Base-by-base conservation (phyloP, 2,113 vertebrate species). In the Orycteropus afer region DNA sequence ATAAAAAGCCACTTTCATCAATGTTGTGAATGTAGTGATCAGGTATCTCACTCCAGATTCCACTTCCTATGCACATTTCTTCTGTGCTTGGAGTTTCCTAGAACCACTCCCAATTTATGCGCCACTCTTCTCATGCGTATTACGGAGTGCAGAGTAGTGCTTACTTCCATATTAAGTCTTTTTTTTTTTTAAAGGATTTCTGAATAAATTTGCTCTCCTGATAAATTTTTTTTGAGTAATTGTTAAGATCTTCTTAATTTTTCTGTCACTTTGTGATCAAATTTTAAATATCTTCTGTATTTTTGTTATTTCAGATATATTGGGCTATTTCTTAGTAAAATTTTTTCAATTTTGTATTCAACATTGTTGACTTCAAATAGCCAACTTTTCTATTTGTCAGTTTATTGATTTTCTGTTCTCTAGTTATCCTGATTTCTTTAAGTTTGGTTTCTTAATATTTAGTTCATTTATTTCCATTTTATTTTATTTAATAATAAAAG, bases 401-500 rank as follows among this genome's bases (percentile, higher is more conserved):
- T 53, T 59, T 94, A 73, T 32, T 88, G 18, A 23, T 65, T 78
- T 79, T 90, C 42, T 51, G 3, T 51, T 57, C 78, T 78, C 20
- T 22, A n/a, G 22, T 79, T 63, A 40, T 88, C 40, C 51, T 80
- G 14, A 95, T 95, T 71, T 87, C 32, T 29, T 90, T 55, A 86
- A 29, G 25, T 90, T 83, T 77, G 15, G 23, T 82, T 80, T 67
- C 27, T 71, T 51, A 73, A 47, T 37, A 3, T 53, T 14, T 67
- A 51, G 12, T 45, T 92, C 1, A 53, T 78, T 49, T 78, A 71
- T 80, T 73, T 82, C 65, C 15, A 51, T 37, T 84, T 6, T 67
- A 63, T 82, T 89, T 57, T 51, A 77, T 81, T 80, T 63, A 76
- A 79, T 83, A 49, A 29, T 49, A 74, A 90, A 85, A 93, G 80